These are phyloP conservation scores for Polydrusus tereticollis DNA, from an alignment of 2,888 invertebrate genomes.

Conservation along the genomic window DNA sequence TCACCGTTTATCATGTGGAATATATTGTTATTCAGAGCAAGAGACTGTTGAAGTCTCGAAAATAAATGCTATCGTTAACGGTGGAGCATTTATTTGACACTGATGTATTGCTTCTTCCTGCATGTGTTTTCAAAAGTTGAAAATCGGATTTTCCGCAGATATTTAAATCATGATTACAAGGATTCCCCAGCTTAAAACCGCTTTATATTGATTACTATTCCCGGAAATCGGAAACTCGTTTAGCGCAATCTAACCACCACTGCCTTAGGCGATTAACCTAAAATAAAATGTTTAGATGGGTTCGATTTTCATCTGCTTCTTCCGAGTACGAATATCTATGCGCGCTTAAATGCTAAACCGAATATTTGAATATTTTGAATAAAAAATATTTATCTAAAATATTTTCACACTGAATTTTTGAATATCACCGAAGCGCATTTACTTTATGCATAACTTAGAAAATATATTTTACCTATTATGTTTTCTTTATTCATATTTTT, in stretches of 20 bases:
- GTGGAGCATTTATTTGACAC: background rate
- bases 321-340: no score
- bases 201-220: background rate
- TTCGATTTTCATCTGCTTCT: no score
- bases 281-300: no score
- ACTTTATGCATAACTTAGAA: no score
- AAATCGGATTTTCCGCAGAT: background rate
- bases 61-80: background rate
- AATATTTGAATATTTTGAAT: no score
- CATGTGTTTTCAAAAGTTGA: background rate
- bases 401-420: no score
- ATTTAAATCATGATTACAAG: background rate
- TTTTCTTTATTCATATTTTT: no score
- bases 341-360: no score
- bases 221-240: background rate
- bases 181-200: background rate
- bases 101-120: conserved; percentile 7
- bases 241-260: background rate
- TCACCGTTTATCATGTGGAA: background rate
- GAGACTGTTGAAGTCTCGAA: background rate
- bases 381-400: no score
- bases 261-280: background rate
- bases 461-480: no score
- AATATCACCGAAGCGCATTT: no score
- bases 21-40: background rate